Evolutionary conservation across 2,888 invertebrate genomes (phyloP), one percentile per base, ranked within the genome.

Genomic region (Lamproptera curius): DNA sequence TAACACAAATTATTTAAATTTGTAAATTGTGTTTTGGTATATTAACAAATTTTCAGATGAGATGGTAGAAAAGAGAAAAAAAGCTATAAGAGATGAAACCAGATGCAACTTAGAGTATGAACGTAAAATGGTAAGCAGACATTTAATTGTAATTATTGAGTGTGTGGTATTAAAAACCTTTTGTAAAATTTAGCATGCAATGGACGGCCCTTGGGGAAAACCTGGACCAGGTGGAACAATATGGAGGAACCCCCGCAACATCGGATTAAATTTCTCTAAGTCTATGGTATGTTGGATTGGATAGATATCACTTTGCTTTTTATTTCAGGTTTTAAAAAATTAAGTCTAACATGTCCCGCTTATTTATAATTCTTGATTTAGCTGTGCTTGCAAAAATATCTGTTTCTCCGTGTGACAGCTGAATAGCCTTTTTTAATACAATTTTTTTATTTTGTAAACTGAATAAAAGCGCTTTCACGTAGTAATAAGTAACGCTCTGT

Each of bases 181-280:
- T 34, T 31, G 26, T 42, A 49, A n/a, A 20, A 79, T 79, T 59
- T 67, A 88, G 84, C 75, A 84, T 57, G 69, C 73, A 1, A 70
- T 82, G 69, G 79, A 76, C 23, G 82, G 82, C 39, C 92, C 92
- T 16, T 93, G 92, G 92, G 92, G 92, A 49, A 90, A 85, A 62
- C 90, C 90, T 14, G 92, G 93, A 54, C 93, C 93, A 38, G 94
- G 94, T 44, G 94, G 94, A 54, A 85, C 88, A 44, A 89, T 90
- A 56, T 94, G 94, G 94, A 90, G 94, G 67, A 91, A 92, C 77
- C 93, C 93, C 52, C 90, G 91, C 63, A 85, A 91, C 68, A 88
- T 93, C 64, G 94, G 94, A 65, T 79, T 90, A 61, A 91, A 92
- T 77, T 94, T 95, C 87, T 91, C 92, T 62, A 91, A 92, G 73